phyloP scores from a whole-genome alignment of 2,888 invertebrate genomes.

The Chymomyza procnemis region DNA sequence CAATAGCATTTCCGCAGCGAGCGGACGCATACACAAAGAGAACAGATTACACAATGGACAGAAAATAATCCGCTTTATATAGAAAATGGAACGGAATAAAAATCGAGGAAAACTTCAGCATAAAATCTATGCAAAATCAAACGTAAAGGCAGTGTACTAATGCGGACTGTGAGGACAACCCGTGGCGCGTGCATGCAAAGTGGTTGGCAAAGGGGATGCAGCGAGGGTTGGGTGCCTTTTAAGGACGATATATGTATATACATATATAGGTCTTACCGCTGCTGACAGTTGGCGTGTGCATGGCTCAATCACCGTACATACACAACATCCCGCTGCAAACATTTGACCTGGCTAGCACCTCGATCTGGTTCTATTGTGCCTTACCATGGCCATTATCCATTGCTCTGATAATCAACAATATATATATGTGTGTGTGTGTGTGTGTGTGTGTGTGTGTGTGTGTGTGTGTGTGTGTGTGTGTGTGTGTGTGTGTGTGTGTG shows the following conservation, averaged over 20 bases:
- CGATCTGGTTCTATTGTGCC: slow-evolving; percentile 1
- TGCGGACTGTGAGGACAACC: not conserved
- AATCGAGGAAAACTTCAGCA: slow-evolving; percentile 38
- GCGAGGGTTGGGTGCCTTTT: slow-evolving; percentile 2
- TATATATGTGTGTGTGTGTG: too few relatives aligned
- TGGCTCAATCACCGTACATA: not conserved
- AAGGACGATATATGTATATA: not conserved
- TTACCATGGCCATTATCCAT: not conserved
- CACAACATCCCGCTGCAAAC: slow-evolving; percentile 34
- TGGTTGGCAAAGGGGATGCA: slow-evolving; percentile 18
- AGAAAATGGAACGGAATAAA: slow-evolving; percentile 58
- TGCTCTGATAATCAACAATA: slow-evolving; percentile 48
- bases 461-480: not conserved
- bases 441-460: not conserved
- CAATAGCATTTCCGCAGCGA: slow-evolving; percentile 7
- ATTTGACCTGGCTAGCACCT: slow-evolving; percentile 63
- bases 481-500: slow-evolving; percentile 39
- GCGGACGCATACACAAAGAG: slow-evolving; percentile 2
- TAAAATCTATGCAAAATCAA: slow-evolving; percentile 53
- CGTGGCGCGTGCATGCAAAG: slow-evolving; percentile 35
- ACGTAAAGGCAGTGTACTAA: slow-evolving; percentile 1
- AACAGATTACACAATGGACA: slow-evolving; percentile 14
- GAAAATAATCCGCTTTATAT: slow-evolving; percentile 76
- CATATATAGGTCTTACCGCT: not conserved
- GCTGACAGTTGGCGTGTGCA: slow-evolving; percentile 13